phyloP scores from a whole-genome alignment of 2,113 vertebrate species.

The Equus przewalskii region DNA sequence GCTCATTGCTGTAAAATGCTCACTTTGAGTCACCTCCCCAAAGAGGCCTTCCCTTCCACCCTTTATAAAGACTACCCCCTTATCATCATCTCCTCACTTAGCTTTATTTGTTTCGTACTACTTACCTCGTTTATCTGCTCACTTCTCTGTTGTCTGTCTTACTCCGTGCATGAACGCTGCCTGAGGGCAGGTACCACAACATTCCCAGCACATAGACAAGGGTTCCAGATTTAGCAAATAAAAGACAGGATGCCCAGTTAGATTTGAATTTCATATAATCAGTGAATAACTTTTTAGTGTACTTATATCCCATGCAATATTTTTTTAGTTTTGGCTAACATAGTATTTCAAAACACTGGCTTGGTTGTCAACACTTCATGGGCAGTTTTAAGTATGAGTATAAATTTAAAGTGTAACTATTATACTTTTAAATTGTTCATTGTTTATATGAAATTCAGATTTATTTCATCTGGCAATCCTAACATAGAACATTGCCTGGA shows the following conservation, averaged over 20 bases:
- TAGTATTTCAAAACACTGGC: not conserved
- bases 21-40: not conserved
- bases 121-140: not conserved
- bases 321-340: not conserved
- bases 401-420: constrained; percentile 42
- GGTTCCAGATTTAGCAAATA: not conserved
- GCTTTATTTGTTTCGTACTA: not conserved
- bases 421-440: not conserved
- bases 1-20: not conserved
- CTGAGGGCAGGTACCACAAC: not conserved
- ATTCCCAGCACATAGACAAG: not conserved
- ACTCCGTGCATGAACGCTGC: not conserved
- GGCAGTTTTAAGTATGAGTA: not conserved
- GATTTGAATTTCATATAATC: not conserved
- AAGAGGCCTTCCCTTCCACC: not conserved
- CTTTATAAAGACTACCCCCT: not conserved
- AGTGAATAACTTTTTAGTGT: not conserved
- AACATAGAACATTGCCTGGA: not conserved
- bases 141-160: not conserved
- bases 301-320: not conserved
- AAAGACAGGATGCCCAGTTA: not conserved
- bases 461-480: not conserved
- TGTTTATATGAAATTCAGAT: constrained; percentile 45
- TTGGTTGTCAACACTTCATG: not conserved
- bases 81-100: not conserved